Base-by-base conservation (phyloP, 2,113 vertebrate species). In the Neomonachus schauinslandi region DNA sequence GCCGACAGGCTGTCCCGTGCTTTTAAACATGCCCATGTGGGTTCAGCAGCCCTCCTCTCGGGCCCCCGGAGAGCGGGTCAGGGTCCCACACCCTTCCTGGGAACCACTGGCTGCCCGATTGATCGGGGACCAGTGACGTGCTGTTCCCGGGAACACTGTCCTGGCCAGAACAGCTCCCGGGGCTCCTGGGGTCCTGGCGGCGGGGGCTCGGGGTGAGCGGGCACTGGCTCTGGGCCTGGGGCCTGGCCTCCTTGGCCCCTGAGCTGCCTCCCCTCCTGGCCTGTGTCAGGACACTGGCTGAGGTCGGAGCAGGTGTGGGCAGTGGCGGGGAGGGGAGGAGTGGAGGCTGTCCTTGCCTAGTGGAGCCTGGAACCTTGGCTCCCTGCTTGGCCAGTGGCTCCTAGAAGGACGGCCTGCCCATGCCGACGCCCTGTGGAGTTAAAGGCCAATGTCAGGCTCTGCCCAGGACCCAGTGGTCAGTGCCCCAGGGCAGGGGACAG, bases 371-470 rank as follows among this genome's bases (percentile, higher is more conserved):
- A 19, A 16, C 33, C 11, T 33, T 24, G 4, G 69, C 51, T 49
- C 36, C 21, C 4, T 0, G 0, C 39, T 24, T 1, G 1, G 63
- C 4, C 39, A 18, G 49, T 15, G 24, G 36, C 31, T 39, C 7
- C 4, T 0, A 5, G 14, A 22, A 57, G 42, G 51, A 10, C 1
- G 0, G 4, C 9, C 39, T 0, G 0, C 31, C 12, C 0, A 8
- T 16, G 1, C 36, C 63, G 15, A 10, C 0, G 5, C 24, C n/a
- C 21, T 74, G 5, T 28, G 80, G 55, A 42, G 39, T 14, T n/a
- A 42, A 24, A 79, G 51, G 18, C 33, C 59, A 4, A 8, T 5
- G 46, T 3, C 21, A n/a, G 0, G 9, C 36, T 77, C 13, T 9
- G 49, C 59, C 28, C 36, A 18, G 51, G 63, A 69, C 36, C 21